Conservation (phyloP, 1,140 invertebrate genomes). For the Trichoplusia ni region DNA sequence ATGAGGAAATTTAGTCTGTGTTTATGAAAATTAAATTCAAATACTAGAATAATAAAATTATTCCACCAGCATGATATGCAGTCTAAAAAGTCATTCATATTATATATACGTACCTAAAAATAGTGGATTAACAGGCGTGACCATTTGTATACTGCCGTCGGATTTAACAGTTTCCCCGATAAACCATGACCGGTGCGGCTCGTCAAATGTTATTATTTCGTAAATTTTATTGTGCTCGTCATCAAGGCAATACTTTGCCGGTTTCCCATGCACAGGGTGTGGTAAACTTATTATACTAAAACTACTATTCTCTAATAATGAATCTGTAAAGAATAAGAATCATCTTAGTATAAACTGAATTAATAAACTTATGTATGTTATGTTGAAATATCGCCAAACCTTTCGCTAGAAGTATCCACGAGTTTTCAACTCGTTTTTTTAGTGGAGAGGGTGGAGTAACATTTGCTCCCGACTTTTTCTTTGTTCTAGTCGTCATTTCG, state of each 20-base stretch:
- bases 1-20: too few species aligned
- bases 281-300: conserved; percentile 88
- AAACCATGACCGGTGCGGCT: conserved; percentile 49
- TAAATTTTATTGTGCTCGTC: conserved; percentile 79
- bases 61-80: too few species aligned
- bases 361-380: not conserved
- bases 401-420: conserved; percentile 86
- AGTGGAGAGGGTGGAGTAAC: conserved; percentile 15
- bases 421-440: conserved; percentile 77
- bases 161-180: conserved; percentile 84
- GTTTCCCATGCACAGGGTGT: conserved; percentile 84
- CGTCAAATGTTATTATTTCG: conserved; percentile 82
- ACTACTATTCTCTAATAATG: conserved; percentile 83
- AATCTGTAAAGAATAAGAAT: conserved; percentile 73
- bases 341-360: not conserved
- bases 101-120: conserved; percentile 83
- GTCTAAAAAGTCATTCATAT: conserved; percentile 46
- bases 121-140: conserved; percentile 87
- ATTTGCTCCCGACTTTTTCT: conserved; percentile 43
- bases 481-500: conserved; percentile 58
- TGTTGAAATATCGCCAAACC: too few species aligned
- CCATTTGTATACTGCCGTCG: conserved; percentile 87
- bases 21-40: too few species aligned
- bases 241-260: conserved; percentile 84
- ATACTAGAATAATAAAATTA: too few species aligned